Base-by-base conservation (phyloP, 2,113 vertebrate species). In the Cochlearius cochlearius region DNA sequence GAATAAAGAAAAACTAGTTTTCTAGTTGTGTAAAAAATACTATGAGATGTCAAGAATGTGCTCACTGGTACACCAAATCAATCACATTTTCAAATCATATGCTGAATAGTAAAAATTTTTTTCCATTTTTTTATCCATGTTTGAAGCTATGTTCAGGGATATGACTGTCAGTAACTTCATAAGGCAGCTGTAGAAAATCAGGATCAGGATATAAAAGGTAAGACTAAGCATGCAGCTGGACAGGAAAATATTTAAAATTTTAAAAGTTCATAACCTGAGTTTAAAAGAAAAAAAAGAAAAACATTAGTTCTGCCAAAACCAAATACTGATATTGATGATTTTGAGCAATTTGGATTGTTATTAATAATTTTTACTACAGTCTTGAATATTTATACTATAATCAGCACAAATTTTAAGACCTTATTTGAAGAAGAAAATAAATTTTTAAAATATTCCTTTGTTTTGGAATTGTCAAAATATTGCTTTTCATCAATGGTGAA, bases 221-320 rank as follows among this genome's bases (percentile, higher is more conserved):
- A 71, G 11, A 2, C 2, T 10, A 68, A 59, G 1, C 4, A 53
- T 25, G 6, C 4, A 74, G 4, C 13, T 60, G 6, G 6, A 27
- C 4, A 59, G 25, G 9, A 68, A 12, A 53, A 47, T 73, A 77
- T 38, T 76, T 49, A 55, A 32, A 15, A 73, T 36, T 67, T 53
- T 1, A 6, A 55, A 62, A 53, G 59, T 41, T 4, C 3, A 8
- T 23, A 18, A 27, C 20, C 18, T 36, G 9, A 41, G 62, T 45
- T 79, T 5, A 32, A 41, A 56, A 39, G n/a, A n/a, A n/a, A n/a
- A n/a, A 41, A 43, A 43, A 43, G 41, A 38, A 66, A 75, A 82
- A 30, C 6, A 78, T 19, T n/a, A 59, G 8, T 64, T 62, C 3
- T 86, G 7, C 7, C 14, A 68, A 67, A 38, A 32, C 20, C 2